Evolutionary conservation across 2,888 invertebrate genomes (phyloP), one percentile per base, ranked within the genome.

Genomic region (Hirtodrosophila cameraria): DNA sequence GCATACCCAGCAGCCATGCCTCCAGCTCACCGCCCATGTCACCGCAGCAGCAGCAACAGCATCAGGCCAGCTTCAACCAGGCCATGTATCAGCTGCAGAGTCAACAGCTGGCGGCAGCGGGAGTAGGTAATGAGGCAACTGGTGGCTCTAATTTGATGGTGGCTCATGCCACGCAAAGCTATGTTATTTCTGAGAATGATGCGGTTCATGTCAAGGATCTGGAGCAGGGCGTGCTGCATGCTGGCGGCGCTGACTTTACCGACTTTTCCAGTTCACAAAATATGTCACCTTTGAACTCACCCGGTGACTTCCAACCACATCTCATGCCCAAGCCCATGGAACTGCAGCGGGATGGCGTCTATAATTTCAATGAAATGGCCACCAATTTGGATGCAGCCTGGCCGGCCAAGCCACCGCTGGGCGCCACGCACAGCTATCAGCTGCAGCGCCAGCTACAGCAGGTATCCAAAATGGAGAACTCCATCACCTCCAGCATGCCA

Each of bases 31-130:
- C 92, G 33, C 92, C 92, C 27, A 91, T 92, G 87, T 93, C 92
- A 35, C 91, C 92, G 12, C 91, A 93, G 35, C 93, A 89, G 50
- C 89, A 89, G 61, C 90, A 90, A 20, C 89, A 90, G 50, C 88
- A 90, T 49, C 89, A 89, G 60, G 89, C 94, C 30, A 93, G 93
- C n/a, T 93, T 93, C 33, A 93, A 93, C 71, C 93, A 94, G 20
- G 92, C 93, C 1, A 91, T 92, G 65, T 92, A 86, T 71, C 91
- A 87, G 72, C 89, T 86, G 86, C 92, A 88, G 88, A 93, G 93
- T 64, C 90, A 93, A 49, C 92, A 93, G 39, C 92, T 93, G 1
- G 92, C 93, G 7, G 89, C 90, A 23, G 89, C 90, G 13, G 3
- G 39, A 12, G 66, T 45, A 43, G 63, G 23, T 28, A 48, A 50